Conservation (phyloP, 2,888 invertebrate species). For the Ormyrus nitidulus region DNA sequence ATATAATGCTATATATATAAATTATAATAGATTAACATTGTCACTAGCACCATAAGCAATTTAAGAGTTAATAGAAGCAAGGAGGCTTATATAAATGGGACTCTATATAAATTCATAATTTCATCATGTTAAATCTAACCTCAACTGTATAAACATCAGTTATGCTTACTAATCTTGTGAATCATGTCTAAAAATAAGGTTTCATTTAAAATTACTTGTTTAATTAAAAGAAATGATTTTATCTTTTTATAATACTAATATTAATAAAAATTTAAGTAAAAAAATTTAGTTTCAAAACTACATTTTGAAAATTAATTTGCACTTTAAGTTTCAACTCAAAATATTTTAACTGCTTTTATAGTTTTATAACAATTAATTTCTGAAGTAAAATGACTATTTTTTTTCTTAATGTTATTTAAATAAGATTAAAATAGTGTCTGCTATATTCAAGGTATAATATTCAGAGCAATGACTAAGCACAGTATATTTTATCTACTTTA, state of each 20-base stretch:
- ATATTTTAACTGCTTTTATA: too few relatives aligned
- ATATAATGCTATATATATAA: constrained; percentile 26
- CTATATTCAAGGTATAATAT: not conserved
- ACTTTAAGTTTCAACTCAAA: too few relatives aligned
- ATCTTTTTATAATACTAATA: not conserved
- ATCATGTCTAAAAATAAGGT: not conserved
- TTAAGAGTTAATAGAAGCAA: constrained; percentile 39
- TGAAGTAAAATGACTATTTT: too few relatives aligned
- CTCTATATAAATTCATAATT: constrained; percentile 17
- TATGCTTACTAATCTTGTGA: too few relatives aligned
- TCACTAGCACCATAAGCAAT: constrained; percentile 48
- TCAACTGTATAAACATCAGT: constrained; percentile 17
- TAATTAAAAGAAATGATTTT: not conserved
- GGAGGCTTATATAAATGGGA: not conserved
- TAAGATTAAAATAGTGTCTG: constrained; percentile 7
- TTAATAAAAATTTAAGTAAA: not conserved
- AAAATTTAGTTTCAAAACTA: not conserved
- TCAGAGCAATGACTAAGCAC: not conserved
- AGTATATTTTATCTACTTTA: constrained; percentile 7
- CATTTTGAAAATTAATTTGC: not conserved
- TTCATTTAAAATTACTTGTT: not conserved
- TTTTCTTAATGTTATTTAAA: not conserved
- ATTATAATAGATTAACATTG: constrained; percentile 38
- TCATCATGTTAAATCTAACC: constrained; percentile 3
- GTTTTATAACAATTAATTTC: too few relatives aligned